Percentiles rank a stretch among this genome's conserved stretches.
These are phyloP conservation scores for Elysia chlorotica DNA, from an alignment of 1,140 invertebrate species.

Conservation along the genomic window DNA sequence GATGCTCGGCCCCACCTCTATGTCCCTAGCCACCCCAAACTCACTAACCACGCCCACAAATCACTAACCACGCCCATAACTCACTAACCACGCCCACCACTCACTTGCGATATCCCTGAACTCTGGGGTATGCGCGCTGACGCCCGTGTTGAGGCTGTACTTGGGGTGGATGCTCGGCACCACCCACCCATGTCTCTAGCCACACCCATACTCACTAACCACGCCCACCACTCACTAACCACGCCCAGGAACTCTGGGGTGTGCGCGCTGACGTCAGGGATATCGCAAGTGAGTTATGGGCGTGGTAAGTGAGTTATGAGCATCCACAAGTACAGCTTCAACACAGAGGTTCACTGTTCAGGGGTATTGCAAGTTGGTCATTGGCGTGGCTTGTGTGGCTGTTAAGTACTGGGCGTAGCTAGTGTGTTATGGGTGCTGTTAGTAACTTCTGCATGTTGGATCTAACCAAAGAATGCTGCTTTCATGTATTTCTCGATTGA, in stretches of 20 bases:
- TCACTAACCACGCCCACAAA: background rate
- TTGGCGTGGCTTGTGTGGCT: too few relatives aligned
- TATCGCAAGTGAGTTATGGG: too few relatives aligned
- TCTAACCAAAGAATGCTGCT: too few relatives aligned
- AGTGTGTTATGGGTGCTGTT: too few relatives aligned
- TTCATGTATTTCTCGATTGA: too few relatives aligned
- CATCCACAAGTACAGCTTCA: too few relatives aligned
- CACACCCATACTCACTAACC: slow-evolving; percentile 19
- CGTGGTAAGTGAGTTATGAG: too few relatives aligned
- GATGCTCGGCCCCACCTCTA: slow-evolving; percentile 56
- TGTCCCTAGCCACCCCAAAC: too few relatives aligned
- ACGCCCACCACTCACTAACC: slow-evolving; percentile 25
- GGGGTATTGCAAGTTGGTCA: too few relatives aligned
- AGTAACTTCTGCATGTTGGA: too few relatives aligned
- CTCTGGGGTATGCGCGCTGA: slow-evolving; percentile 45
- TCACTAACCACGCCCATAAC: background rate
- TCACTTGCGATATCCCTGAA: slow-evolving; percentile 46
- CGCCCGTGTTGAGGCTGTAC: slow-evolving; percentile 49
- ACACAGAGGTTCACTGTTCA: too few relatives aligned
- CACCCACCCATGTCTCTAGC: slow-evolving; percentile 54
- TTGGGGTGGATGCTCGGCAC: slow-evolving; percentile 59
- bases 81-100: background rate
- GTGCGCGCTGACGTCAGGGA: slow-evolving; percentile 44
- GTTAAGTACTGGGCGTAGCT: too few relatives aligned
- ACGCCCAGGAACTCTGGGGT: slow-evolving; percentile 44